Evolutionary conservation across 2,113 vertebrate species (phyloP).

Genomic region (Odocoileus virginianus): DNA sequence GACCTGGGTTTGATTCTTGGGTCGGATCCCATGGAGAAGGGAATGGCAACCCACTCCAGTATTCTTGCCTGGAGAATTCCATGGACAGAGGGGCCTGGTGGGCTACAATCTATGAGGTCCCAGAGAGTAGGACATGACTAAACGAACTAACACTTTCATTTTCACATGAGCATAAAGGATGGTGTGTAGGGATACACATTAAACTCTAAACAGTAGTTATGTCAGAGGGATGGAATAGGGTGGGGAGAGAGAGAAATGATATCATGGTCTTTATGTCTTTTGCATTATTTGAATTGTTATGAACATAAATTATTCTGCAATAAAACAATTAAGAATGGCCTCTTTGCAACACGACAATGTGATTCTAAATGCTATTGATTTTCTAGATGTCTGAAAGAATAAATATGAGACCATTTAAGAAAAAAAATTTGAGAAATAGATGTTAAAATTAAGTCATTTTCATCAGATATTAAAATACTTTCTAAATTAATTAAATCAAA

Average conservation of each 20-base stretch:
- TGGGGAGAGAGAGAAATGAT: not conserved
- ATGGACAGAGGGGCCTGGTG: not conserved
- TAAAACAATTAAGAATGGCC: not conserved
- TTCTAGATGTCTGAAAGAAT: not conserved
- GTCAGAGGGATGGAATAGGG: not conserved
- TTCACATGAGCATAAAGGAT: not conserved
- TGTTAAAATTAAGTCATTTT: not conserved
- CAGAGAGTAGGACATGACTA: not conserved
- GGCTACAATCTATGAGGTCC: not conserved
- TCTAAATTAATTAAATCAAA: not conserved
- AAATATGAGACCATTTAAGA: not conserved
- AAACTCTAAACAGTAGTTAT: not conserved
- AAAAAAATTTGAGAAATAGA: not conserved
- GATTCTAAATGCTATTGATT: not conserved
- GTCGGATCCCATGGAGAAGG: not conserved
- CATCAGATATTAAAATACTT: not conserved
- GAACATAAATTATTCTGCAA: not conserved
- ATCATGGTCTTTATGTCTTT: not conserved
- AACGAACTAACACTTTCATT: not conserved
- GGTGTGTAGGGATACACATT: not conserved
- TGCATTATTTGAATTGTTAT: not conserved
- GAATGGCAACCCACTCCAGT: not conserved
- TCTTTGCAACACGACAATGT: not conserved
- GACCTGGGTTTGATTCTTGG: not conserved
- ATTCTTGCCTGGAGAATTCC: not conserved